Conservation (phyloP, 2,888 invertebrate species). For the Octonoba sinensis region DNA sequence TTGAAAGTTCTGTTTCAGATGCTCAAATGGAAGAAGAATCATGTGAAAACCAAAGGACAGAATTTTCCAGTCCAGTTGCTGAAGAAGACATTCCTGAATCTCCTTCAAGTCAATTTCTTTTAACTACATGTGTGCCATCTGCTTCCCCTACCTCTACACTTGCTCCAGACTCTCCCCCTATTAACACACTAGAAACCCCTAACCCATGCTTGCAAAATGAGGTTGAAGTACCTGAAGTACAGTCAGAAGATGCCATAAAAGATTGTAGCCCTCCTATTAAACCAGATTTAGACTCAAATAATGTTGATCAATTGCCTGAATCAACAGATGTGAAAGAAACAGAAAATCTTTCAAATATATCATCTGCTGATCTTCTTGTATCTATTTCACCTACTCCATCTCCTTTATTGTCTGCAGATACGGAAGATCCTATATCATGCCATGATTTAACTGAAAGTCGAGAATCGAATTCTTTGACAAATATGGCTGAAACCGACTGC, state of each 20-base stretch:
- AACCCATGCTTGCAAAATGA: conserved; percentile 1
- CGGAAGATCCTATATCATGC: conserved; percentile 10
- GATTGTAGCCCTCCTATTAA: not conserved
- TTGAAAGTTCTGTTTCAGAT: conserved; percentile 24
- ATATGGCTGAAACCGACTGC: not conserved
- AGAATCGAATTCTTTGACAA: too few relatives aligned
- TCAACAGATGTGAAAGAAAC: too few relatives aligned
- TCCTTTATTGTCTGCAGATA: conserved; percentile 6
- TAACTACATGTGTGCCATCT: conserved; percentile 60
- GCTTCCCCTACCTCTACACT: conserved; percentile 40
- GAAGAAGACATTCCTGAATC: conserved; percentile 33
- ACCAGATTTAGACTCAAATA: not conserved
- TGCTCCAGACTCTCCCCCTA: conserved; percentile 10
- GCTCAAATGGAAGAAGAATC: not conserved
- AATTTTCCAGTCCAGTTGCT: conserved; percentile 3
- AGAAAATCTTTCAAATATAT: too few relatives aligned
- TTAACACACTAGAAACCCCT: conserved; percentile 52
- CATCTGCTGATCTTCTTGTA: too few relatives aligned
- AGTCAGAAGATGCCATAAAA: not conserved
- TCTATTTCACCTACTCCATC: not conserved
- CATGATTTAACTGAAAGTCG: not conserved
- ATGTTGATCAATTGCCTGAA: too few relatives aligned
- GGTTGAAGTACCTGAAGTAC: not conserved
- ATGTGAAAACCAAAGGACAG: not conserved
- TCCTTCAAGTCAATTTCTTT: conserved; percentile 43